Evolutionary conservation across 2,113 vertebrate genomes (phyloP).

Genomic region (Bagarius yarrelli): DNA sequence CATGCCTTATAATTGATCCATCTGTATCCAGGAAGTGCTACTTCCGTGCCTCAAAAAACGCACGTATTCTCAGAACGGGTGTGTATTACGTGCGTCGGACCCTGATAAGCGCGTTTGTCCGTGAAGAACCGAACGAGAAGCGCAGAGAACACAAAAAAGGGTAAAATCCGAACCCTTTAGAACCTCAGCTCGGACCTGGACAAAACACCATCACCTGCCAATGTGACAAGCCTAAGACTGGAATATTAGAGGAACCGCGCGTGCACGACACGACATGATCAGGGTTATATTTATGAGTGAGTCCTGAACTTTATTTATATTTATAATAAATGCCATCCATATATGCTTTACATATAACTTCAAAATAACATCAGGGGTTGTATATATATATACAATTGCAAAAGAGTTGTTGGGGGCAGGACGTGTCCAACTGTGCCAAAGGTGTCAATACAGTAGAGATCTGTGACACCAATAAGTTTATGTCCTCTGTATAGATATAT

Average conservation of each 20-base stretch:
- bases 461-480: too few species aligned
- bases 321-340: too few species aligned
- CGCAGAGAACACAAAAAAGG: neutral
- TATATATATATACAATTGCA: too few species aligned
- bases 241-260: neutral
- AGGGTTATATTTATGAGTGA: neutral
- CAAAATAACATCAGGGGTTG: too few species aligned
- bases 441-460: too few species aligned
- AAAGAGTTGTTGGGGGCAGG: too few species aligned
- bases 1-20: neutral
- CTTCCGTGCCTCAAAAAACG: neutral
- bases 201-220: neutral
- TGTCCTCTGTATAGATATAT: too few species aligned
- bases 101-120: neutral
- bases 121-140: neutral
- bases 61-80: neutral
- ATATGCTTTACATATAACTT: neutral
- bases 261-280: neutral
- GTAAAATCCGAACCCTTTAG: neutral
- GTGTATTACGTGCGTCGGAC: neutral
- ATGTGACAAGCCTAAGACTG: neutral
- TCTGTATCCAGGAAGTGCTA: neutral
- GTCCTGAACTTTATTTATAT: neutral
- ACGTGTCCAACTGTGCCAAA: too few species aligned
- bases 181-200: neutral